Evolutionary conservation across 2,888 invertebrate genomes (phyloP), one percentile per base, ranked within the genome.

Genomic region (Gibbula magus): DNA sequence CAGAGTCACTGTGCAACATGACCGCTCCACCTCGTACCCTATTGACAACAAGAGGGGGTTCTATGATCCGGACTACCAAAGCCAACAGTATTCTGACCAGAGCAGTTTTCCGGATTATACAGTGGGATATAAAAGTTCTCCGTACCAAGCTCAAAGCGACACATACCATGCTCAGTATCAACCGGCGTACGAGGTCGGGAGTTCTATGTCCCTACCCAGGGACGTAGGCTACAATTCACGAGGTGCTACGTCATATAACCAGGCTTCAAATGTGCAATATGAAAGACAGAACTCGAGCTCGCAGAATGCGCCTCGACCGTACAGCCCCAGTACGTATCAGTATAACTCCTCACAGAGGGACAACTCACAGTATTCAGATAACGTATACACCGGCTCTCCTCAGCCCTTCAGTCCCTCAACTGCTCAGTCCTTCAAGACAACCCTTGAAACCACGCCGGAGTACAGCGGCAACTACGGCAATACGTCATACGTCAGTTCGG

Each of bases 171-270:
- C 78, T 52, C 54, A 61, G 54, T 76, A 76, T 18, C 25, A 75
- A 32, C 39, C 77, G 22, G 51, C 66, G 32, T 54, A 75, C 51
- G 73, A 78, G 18, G 76, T 75, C 7, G 79, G 79, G 8, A 75
- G 78, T 75, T 79, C 79, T 45, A 82, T 79, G 79, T 82, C 81
- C 0, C 56, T 79, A 3, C 82, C 82, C 13, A 52, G 78, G 22
- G 80, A 80, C 13, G 78, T 67, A 18, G 74, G 80, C 25, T 76
- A 80, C 73, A 77, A 53, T 22, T 78, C 74, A 0, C 61, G 78
- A 22, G 70, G 75, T 16, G 77, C 77, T 2, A 39, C 7, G 22
- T 20, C 45, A n/a, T 75, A 56, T n/a, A 45, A 67, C 67, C 77
- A 77, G 32, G 66, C 77, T 52, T 29, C 66, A 22, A 77, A 67